These are phyloP conservation scores for Pseudorhombus dupliciocellatus DNA, from an alignment of 2,113 vertebrate species.

Conservation along the genomic window DNA sequence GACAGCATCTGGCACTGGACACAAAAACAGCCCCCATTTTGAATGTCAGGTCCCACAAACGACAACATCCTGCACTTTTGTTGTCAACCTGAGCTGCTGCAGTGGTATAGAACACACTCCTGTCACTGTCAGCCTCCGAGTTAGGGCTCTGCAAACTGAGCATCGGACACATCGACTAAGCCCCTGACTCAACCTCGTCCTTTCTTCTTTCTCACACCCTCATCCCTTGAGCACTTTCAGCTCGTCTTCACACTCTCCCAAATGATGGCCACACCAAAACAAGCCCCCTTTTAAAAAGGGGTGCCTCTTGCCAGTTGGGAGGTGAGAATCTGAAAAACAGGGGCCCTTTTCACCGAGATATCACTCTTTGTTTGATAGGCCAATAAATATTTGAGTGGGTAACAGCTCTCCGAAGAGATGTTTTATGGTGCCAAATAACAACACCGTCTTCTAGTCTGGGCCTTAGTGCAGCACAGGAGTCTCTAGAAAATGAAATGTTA, in stretches of 20 bases:
- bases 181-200: constrained; percentile 13
- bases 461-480: constrained; percentile 15
- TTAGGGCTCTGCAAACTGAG: constrained; percentile 6
- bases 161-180: neutral
- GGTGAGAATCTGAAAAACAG: constrained; percentile 43
- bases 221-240: constrained; percentile 17
- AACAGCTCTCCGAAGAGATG: constrained; percentile 63
- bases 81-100: neutral
- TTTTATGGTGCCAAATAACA: constrained; percentile 68
- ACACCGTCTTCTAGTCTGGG: constrained; percentile 42
- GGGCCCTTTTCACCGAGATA: constrained; percentile 35
- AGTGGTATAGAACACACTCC: neutral
- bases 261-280: constrained; percentile 33
- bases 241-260: constrained; percentile 17
- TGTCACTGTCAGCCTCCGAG: neutral
- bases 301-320: constrained; percentile 12
- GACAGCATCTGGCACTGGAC: constrained; percentile 35
- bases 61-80: constrained; percentile 7
- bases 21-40: constrained; percentile 14
- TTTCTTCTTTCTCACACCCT: neutral
- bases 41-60: neutral
- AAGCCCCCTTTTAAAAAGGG: neutral
- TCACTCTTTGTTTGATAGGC: constrained; percentile 58
- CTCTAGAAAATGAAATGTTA: constrained; percentile 54
- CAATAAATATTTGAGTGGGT: constrained; percentile 67